A percentile compares a stretch with the other conserved stretches of the same genome.
Evolutionary conservation across 2,113 vertebrate genomes (phyloP).

Genomic region (Menidia beryllina): DNA sequence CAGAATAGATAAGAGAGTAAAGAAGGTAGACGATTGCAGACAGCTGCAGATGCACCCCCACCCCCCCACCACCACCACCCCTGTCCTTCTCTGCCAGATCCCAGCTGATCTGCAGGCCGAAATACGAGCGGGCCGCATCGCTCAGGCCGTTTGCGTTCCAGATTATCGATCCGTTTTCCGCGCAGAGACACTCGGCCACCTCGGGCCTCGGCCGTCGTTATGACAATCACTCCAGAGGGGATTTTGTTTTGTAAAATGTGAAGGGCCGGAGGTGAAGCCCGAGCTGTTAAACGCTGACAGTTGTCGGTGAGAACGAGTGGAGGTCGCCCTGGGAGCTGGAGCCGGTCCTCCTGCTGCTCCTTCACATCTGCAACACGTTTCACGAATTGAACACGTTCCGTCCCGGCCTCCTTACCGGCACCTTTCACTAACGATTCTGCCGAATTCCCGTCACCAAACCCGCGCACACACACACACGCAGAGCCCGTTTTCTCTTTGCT

Average conservation of each 20-base stretch:
- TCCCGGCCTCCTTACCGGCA: neutral
- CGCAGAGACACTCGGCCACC: conserved; percentile 10
- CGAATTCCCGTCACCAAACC: no score
- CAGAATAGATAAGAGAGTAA: conserved; percentile 8
- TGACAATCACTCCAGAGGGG: conserved; percentile 15
- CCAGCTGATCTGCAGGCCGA: conserved; percentile 23
- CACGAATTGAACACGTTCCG: neutral
- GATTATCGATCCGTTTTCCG: conserved; percentile 20
- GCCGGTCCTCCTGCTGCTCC: no score
- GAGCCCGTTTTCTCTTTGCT: no score
- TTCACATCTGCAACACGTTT: neutral
- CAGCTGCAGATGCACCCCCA: neutral
- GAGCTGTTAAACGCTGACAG: no score
- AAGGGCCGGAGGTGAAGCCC: no score
- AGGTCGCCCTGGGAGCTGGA: no score
- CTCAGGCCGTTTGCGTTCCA: conserved; percentile 26
- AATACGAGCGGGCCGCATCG: neutral
- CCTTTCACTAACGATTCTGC: no score
- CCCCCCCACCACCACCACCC: no score
- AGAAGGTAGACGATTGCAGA: conserved; percentile 2
- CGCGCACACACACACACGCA: no score
- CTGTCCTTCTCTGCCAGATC: conserved; percentile 8
- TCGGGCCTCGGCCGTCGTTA: neutral
- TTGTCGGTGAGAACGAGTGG: no score
- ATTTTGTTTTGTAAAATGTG: neutral